Evolutionary conservation across 2,797 vertebrate species (phyloP), one percentile per base, ranked within the genome.

Genomic region (Epinephelus coioides): DNA sequence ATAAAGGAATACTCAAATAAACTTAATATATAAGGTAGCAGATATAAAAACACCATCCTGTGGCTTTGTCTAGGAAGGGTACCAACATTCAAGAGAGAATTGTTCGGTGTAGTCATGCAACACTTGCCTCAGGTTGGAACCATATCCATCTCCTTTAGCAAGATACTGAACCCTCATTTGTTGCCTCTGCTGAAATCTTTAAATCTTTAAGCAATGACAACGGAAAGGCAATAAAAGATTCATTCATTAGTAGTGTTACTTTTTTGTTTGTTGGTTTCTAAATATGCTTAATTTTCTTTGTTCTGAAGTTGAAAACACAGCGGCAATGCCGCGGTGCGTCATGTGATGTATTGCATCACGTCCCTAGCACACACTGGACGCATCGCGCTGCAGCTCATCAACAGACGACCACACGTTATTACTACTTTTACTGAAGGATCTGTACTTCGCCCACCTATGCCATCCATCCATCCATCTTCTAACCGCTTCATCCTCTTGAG

Each of bases 1-100:
- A 51, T 51, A 56, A 70, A 76, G 3, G 23, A 65, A 76, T 30
- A 57, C 40, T 73, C 23, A 56, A 62, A 74, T 83, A 77, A 83
- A 75, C 10, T 40, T 6, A 25, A 46, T 23, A 40, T 66, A 30
- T 50, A 68, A n/a, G 5, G 3, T 27, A 38, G 5, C 13, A 1
- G n/a, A 47, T 43, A 43, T 62, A 44, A 66, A 57, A 69, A 13
- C 9, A 4, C 25, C n/a, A n/a, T 63, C 25, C n/a, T 14, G 4
- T 15, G 5, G 13, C 44, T 78, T 40, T 21, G 53, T 18, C 38
- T 14, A 19, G 4, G 40, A 46, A 59, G 25, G 6, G n/a, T 19
- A n/a, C 25, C 19, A 23, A 19, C 43, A 49, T 59, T 43, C 30
- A 53, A 46, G 25, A 46, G 12, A 49, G 15, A 50, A 9, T 17